These are phyloP conservation scores for Tetragonula carbonaria DNA, from an alignment of 2,888 invertebrate genomes.

Conservation along the genomic window DNA sequence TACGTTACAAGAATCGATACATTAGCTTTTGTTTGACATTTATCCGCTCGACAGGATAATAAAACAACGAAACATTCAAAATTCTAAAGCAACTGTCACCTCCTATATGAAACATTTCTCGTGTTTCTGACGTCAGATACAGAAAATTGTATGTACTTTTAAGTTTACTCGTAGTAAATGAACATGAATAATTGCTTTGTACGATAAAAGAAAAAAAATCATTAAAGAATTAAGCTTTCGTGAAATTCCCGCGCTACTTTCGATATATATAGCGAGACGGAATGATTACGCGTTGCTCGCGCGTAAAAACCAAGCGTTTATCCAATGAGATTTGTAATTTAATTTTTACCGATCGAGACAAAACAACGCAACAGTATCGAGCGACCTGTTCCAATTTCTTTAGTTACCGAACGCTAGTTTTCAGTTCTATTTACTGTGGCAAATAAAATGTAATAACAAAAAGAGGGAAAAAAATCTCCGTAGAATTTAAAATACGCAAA, in stretches of 20 bases:
- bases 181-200: background rate
- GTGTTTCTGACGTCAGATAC: background rate
- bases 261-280: no score
- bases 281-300: no score
- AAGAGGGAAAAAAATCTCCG: background rate
- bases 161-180: background rate
- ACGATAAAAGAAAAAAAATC: no score
- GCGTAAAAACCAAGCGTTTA: no score
- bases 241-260: no score
- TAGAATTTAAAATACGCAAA: slow-evolving; percentile 3
- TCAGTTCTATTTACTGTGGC: slow-evolving; percentile 48
- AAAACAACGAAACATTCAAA: background rate
- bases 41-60: background rate
- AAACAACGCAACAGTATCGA: slow-evolving; percentile 67
- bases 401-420: slow-evolving; percentile 35
- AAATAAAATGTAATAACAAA: slow-evolving; percentile 24
- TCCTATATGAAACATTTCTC: background rate
- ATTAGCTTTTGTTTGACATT: background rate
- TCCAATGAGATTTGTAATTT: background rate
- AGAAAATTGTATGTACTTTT: background rate
- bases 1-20: background rate
- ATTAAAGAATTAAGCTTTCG: no score
- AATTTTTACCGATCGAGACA: slow-evolving; percentile 15
- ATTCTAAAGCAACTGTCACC: background rate
- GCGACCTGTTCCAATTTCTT: slow-evolving; percentile 77